These are phyloP conservation scores for Hylia prasina DNA, from an alignment of 2,113 vertebrate genomes.

Conservation along the genomic window DNA sequence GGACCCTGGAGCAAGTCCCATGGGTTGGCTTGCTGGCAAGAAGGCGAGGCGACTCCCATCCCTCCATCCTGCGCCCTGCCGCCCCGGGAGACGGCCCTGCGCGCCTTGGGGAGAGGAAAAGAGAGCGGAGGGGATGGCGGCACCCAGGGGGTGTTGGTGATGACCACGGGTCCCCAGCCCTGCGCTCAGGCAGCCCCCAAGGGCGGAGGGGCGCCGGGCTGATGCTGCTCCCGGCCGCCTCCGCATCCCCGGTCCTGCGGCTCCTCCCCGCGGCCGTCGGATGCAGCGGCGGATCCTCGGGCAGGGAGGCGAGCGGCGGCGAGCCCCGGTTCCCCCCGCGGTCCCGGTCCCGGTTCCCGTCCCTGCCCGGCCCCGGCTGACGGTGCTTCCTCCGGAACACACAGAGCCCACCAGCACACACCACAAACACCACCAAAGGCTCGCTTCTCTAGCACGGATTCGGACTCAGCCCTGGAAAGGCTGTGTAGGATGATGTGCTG, in stretches of 20 bases:
- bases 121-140: background rate
- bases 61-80: background rate
- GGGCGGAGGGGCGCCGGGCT: background rate
- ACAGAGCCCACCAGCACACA: background rate
- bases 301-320: background rate
- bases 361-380: background rate
- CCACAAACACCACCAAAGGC: rapidly evolving
- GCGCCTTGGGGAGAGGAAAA: background rate
- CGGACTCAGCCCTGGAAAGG: background rate
- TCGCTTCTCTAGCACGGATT: background rate
- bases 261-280: constrained; percentile 57
- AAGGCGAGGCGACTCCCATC: rapidly evolving
- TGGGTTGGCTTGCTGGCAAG: too few relatives aligned
- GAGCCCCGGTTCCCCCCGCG: background rate
- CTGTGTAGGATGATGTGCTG: background rate
- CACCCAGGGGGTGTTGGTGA: background rate
- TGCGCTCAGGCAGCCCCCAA: background rate
- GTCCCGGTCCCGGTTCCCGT: too few relatives aligned
- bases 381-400: background rate
- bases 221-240: background rate
- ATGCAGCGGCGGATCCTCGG: background rate
- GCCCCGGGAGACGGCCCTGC: rapidly evolving
- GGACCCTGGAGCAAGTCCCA: background rate
- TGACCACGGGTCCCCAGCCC: background rate
- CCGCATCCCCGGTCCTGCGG: background rate